Evolutionary conservation across 2,797 vertebrate species (phyloP), one percentile per base, ranked within the genome.

Genomic region (Phyllotis vaccarum): DNA sequence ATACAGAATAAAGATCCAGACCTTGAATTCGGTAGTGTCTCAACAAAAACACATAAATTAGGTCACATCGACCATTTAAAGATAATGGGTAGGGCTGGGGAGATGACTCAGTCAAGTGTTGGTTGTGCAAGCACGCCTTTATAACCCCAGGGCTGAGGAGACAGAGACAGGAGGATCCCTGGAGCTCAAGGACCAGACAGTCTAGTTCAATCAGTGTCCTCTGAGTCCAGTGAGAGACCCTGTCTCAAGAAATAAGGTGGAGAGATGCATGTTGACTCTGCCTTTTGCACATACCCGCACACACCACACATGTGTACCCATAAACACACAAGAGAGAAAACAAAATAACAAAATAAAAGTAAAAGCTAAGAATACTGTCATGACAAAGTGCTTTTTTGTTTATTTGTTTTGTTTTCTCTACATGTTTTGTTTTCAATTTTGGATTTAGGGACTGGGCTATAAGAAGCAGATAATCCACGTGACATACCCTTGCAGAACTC

Each of bases 361-460:
- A 89, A 87, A 94, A 89, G 68, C 29, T 89, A 81, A 93, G 83
- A 94, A 88, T 74, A 80, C 31, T 10, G 37, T 52, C 22, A 3
- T 70, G 13, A 31, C 66, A 76, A 22, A 58, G 37, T 60, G 54
- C 40, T 27, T 93, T 90, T 86, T 86, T 13, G 16, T 37, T 22
- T 21, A 9, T 56, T 56, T 17, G 17, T 56, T 56, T 34, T n/a
- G 31, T 79, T 86, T 94, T 80, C 90, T 46, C 74, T 17, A 43
- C 52, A 11, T 81, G 34, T 90, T 60, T 78, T 75, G 78, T 37
- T 68, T 83, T 49, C 90, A 80, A 37, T 66, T 94, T 43, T 40
- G 87, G 12, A 68, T 62, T 93, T 75, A 70, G 89, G 90, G 54
- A 60, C 4, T 29, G 52, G 52, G 64, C 60, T 83, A 3, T 8